A percentile compares a stretch with the other conserved stretches of the same genome.
Conservation (phyloP, 1,140 invertebrate species). For the Sesamia nonagrioides region DNA sequence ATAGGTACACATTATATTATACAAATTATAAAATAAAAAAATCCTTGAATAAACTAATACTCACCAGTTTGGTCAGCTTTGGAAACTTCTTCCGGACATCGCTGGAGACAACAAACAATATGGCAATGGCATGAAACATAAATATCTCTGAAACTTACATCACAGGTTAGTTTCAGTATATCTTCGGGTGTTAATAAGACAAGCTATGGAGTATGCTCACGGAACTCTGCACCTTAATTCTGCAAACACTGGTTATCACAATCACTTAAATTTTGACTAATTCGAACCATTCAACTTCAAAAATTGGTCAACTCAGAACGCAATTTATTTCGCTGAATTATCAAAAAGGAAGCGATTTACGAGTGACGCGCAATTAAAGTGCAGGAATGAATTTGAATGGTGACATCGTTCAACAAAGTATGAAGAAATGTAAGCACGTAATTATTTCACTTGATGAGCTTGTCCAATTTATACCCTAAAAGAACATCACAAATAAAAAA, state of each 20-base stretch:
- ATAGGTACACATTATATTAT: not conserved
- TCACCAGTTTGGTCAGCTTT: conserved; percentile 94
- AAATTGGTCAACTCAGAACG: too few relatives aligned
- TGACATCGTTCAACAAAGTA: not conserved
- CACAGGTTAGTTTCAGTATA: conserved; percentile 54
- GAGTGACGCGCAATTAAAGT: too few relatives aligned
- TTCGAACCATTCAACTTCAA: too few relatives aligned
- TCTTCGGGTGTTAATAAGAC: not conserved
- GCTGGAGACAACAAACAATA: conserved; percentile 88
- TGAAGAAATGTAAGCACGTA: not conserved
- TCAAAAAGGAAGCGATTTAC: too few relatives aligned
- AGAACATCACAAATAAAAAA: not conserved
- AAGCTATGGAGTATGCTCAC: not conserved
- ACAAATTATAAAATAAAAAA: not conserved
- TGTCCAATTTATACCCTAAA: conserved; percentile 1
- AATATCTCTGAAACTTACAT: conserved; percentile 78
- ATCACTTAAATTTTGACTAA: not conserved
- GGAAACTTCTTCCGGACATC: conserved; percentile 95
- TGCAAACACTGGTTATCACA: not conserved
- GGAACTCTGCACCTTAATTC: not conserved
- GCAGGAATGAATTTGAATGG: too few relatives aligned
- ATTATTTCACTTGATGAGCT: not conserved
- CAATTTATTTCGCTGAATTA: too few relatives aligned
- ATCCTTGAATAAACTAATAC: conserved; percentile 66
- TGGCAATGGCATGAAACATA: conserved; percentile 73